Evolutionary conservation across 2,113 vertebrate species (phyloP).

Genomic region (Danio rerio): DNA sequence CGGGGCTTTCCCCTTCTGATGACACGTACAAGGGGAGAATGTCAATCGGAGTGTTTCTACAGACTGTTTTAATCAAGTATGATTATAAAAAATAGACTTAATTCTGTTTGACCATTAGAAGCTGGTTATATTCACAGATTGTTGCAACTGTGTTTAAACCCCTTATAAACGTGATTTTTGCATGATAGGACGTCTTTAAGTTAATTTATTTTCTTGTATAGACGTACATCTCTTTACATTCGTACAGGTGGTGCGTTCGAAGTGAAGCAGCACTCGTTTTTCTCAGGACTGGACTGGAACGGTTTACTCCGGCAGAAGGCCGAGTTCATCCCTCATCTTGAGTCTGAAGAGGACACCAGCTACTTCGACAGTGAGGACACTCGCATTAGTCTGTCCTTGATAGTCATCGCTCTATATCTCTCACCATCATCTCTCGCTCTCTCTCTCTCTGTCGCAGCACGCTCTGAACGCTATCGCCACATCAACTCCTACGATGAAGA

Average conservation of each 20-base stretch:
- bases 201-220: not conserved
- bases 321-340: slow-evolving; percentile 91
- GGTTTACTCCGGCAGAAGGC: slow-evolving; percentile 92
- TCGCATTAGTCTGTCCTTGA: not conserved
- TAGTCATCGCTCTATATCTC: not conserved
- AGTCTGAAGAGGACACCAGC: slow-evolving; percentile 95
- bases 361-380: slow-evolving; percentile 89
- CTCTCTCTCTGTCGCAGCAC: slow-evolving; percentile 73
- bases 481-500: slow-evolving; percentile 92
- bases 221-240: not conserved
- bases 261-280: slow-evolving; percentile 90
- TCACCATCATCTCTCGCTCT: not conserved
- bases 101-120: too few species aligned
- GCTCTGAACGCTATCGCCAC: slow-evolving; percentile 90
- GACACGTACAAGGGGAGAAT: too few species aligned
- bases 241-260: slow-evolving; percentile 86
- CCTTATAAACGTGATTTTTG: too few species aligned
- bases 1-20: too few species aligned
- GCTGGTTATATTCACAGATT: too few species aligned
- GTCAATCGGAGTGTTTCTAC: too few species aligned
- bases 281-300: slow-evolving; percentile 90
- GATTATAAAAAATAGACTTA: too few species aligned
- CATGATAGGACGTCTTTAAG: too few species aligned
- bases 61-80: too few species aligned
- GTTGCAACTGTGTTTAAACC: too few species aligned